Base-by-base conservation (phyloP, 2,113 vertebrate genomes). In the Taxidea taxus region DNA sequence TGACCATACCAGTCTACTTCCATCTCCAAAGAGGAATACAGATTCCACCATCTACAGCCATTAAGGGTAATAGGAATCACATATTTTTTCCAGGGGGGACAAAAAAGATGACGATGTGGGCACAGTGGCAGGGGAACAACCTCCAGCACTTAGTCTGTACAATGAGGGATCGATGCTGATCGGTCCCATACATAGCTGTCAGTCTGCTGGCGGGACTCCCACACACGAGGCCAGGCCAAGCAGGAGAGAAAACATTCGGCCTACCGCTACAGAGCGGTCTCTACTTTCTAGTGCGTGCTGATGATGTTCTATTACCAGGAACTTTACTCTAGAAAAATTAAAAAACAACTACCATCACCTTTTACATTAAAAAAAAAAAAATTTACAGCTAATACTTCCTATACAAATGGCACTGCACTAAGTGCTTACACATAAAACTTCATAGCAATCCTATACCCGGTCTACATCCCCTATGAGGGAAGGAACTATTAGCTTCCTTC, bases 1-100 rank as follows among this genome's bases (percentile, higher is more conserved):
- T 96, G 39, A 96, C 49, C 23, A 92, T 42, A 84, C 95, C 54
- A 91, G 89, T 95, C 29, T 47, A 93, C 60, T 91, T 96, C 94
- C n/a, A 78, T 82, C 91, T 81, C 92, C 92, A 83, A 96, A 95
- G 91, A 93, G 94, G 58, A 97, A 87, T 44, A 75, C 1, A 60
- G 88, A 91, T 51, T 62, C 74, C 16, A 87, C 93, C 75, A 96
- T 70, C 87, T 64, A 86, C 12, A 88, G 72, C 51, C 31, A 78
- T 49, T 20, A 66, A 97, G 39, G 66, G 70, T 70, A 37, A 95
- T 25, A 47, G 72, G 60, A 91, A 77, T 87, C 77, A 90, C 54
- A 49, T 94, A 10, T 60, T 84, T 62, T 60, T 97, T 94, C 87
- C 62, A 10, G 27, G 75, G 18, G 6, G 11, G 27, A 83, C 51